Conservation (phyloP, 2,888 invertebrate genomes). For the Thumatha senex region DNA sequence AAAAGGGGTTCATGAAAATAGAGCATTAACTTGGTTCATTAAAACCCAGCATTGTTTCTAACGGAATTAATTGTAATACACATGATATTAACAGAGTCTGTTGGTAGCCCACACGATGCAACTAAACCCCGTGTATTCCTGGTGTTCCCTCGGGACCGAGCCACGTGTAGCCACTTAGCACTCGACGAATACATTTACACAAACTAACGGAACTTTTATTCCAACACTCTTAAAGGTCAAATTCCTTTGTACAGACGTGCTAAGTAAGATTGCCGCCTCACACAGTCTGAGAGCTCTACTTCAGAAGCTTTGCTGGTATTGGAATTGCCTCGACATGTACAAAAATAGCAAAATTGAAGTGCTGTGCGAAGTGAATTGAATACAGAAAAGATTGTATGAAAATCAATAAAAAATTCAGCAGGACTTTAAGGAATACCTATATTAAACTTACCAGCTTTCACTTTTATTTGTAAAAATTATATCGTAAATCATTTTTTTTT, state of each 20-base stretch:
- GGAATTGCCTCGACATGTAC: slow-evolving; percentile 74
- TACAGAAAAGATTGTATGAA: slow-evolving; percentile 51
- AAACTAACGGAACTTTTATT: slow-evolving; percentile 50
- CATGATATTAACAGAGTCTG: slow-evolving; percentile 67
- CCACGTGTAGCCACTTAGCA: slow-evolving; percentile 80
- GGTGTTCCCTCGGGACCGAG: slow-evolving; percentile 57
- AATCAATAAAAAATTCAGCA: slow-evolving; percentile 41
- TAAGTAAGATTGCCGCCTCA: slow-evolving; percentile 63
- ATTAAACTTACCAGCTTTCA: no score
- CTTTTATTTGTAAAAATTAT: slow-evolving; percentile 32
- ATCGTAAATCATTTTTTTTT: no score
- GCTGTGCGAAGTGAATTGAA: slow-evolving; percentile 65
- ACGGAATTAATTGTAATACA: slow-evolving; percentile 72
- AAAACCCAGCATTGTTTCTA: slow-evolving; percentile 53
- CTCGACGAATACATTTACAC: slow-evolving; percentile 58
- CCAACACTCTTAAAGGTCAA: slow-evolving; percentile 54
- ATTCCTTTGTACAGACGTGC: slow-evolving; percentile 51
- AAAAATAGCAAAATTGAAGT: slow-evolving; percentile 73
- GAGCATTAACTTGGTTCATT: slow-evolving; percentile 1
- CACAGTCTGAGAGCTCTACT: slow-evolving; percentile 71
- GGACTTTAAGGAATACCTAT: slow-evolving; percentile 11
- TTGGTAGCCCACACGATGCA: slow-evolving; percentile 73
- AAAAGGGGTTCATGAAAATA: no score
- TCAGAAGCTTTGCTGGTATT: slow-evolving; percentile 72
- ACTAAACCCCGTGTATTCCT: slow-evolving; percentile 67